Evolutionary conservation across 1,140 invertebrate species (phyloP), one percentile per base, ranked within the genome.

Genomic region (Scaptomyza montana): DNA sequence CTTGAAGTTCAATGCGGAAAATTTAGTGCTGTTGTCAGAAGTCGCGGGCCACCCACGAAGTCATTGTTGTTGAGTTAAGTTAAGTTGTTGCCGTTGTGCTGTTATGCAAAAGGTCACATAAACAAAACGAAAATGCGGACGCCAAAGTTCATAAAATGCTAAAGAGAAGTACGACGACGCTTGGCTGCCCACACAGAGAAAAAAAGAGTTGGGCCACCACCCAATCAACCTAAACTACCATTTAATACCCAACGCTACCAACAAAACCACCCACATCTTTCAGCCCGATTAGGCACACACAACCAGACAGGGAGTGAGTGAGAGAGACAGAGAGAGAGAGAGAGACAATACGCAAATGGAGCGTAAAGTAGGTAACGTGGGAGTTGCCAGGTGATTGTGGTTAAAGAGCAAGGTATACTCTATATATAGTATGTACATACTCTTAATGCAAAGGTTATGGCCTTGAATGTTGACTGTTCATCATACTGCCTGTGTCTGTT

Each of bases 1-100:
- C 74, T 74, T 81, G 79, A 81, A 82, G 79, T 78, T 82, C 78
- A 74, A 81, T 81, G 66, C 57, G 62, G 62, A 77, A 77, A 62
- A 62, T 49, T 50, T 67, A 70, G 51, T 70, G 43, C 21, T 56
- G 50, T 36, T 55, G 45, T 9, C 30, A 47, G 13, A 60, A 60
- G 57, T 55, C 57, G 30, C 47, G 25, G 2, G 39, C 39, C 10
- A 43, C 39, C 39, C 10, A 8, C 39, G 3, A 36, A 36, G 33
- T 36, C 33, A 36, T 36, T 36, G 33, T 36, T 36, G 33, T 25
- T 25, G 3, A 1, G 21, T 36, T 36, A 2, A 36, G 33, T 36
- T 36, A 36, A 36, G 33, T 36, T 36, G 33, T 36, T 36, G 33
- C 33, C 33, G 43, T 46, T 56, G 51, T 49, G 43, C 55, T 56